Percentiles rank a stretch among this genome's conserved stretches.
Conservation (phyloP, 1,140 invertebrate species). For the Aporrectodea caliginosa region DNA sequence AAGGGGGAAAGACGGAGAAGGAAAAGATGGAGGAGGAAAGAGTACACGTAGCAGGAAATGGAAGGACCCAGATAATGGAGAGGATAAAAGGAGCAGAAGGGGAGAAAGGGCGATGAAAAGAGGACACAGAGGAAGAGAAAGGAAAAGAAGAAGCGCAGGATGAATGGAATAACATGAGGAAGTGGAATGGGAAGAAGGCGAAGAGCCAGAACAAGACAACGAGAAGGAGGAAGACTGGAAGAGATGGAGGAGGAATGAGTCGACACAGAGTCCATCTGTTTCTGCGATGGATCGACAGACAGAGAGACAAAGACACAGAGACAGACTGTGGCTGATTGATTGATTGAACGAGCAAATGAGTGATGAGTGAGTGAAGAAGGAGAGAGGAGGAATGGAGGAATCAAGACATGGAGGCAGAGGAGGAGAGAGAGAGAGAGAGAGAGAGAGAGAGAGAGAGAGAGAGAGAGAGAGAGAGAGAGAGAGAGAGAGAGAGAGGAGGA, state of each 20-base stretch:
- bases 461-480: conserved; percentile 1
- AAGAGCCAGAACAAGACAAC: background rate
- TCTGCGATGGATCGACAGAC: no score
- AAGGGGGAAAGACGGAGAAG: background rate
- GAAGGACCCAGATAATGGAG: background rate
- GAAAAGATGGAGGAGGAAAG: background rate
- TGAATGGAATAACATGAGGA: background rate
- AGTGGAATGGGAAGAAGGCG: background rate
- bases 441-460: background rate
- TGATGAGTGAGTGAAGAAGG: background rate
- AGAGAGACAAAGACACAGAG: background rate
- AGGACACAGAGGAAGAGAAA: background rate
- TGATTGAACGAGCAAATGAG: background rate
- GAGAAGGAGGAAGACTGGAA: background rate
- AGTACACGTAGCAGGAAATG: background rate
- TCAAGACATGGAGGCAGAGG: no score
- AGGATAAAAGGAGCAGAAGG: background rate
- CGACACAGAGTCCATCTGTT: background rate
- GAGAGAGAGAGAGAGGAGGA: background rate
- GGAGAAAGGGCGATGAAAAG: background rate
- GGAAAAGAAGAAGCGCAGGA: no score
- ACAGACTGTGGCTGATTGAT: background rate
- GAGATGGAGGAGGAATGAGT: background rate
- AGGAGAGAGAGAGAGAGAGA: background rate
- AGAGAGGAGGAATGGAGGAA: no score